phyloP scores from a whole-genome alignment of 2,797 vertebrate species.

The Nannoperca obscura region DNA sequence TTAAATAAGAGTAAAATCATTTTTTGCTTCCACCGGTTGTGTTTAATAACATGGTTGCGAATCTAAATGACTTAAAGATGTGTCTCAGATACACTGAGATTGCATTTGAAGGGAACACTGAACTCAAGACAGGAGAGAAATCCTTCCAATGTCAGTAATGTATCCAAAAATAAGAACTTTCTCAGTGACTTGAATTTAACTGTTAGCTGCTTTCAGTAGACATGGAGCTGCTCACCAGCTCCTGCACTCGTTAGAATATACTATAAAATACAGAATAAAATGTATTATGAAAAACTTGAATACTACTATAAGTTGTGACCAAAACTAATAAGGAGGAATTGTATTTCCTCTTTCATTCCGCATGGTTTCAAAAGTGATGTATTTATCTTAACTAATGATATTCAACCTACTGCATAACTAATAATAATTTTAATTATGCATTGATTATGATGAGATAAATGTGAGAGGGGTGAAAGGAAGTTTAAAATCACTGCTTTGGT shows the following conservation, averaged over 20 bases:
- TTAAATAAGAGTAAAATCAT: background rate
- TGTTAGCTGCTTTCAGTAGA: conserved; percentile 2
- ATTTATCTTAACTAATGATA: background rate
- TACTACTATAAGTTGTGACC: background rate
- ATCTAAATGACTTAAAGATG: conserved; percentile 17
- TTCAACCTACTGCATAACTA: background rate
- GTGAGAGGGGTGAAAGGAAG: background rate
- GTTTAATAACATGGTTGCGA: background rate
- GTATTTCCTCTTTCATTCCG: background rate
- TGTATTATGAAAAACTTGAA: background rate
- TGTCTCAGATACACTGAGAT: conserved; percentile 1
- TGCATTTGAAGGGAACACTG: background rate
- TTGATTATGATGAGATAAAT: background rate
- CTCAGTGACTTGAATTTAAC: background rate
- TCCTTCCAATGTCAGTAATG: conserved; percentile 19
- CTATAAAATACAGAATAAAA: too few species aligned
- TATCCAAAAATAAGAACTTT: background rate
- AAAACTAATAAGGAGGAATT: conserved; percentile 5
- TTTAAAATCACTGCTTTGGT: background rate
- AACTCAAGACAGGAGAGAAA: conserved; percentile 1
- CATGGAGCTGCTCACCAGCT: background rate
- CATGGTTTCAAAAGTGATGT: background rate
- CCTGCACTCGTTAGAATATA: conserved; percentile 1
- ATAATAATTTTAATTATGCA: conserved; percentile 4
- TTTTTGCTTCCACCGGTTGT: background rate